Evolutionary conservation across 2,888 invertebrate genomes (phyloP), one percentile per base, ranked within the genome.

Genomic region (Mechanitis messenoides): DNA sequence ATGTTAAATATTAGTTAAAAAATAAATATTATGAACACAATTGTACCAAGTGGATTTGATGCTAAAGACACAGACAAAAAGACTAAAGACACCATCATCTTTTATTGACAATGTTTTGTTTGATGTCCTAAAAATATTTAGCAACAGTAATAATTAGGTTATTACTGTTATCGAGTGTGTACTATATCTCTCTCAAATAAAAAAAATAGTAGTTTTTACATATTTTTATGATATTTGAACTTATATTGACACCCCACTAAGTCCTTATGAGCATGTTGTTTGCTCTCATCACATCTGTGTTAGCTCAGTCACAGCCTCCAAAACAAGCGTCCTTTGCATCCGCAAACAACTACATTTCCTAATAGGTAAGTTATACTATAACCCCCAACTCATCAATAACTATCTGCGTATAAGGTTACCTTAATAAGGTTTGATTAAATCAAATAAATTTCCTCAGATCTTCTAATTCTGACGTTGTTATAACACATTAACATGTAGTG

Each of bases 261-360:
- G 42, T 9, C 31, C 31, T 50, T 28, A 50, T 20, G 31, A 9
- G 53, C 31, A 59, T 9, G 42, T 55, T 85, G 83, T 88, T 86
- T 87, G 84, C 79, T 63, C 75, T 78, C 78, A 80, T 81, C 84
- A 79, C 87, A 86, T 85, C 85, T 87, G 87, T 88, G 86, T 87
- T 87, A 84, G 84, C 79, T 75, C 81, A 83, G 84, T 84, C 83
- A 81, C 82, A 82, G 81, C 79, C 80, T 84, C 81, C 62, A 42
- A 33, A 42, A 55, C 55, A 50, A 62, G 58, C 55, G 59, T 62
- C 59, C 65, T 47, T 42, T 45, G 58, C 61, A 50, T 62, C 65
- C 31, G 55, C 63, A 65, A 59, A 62, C 62, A 62, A 33, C 59
- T 46, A 3, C 33, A 45, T 45, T 56, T 56, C 53, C 50, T 50